phyloP scores from a whole-genome alignment of 2,113 vertebrate genomes.

The Chlorocebus sabaeus region DNA sequence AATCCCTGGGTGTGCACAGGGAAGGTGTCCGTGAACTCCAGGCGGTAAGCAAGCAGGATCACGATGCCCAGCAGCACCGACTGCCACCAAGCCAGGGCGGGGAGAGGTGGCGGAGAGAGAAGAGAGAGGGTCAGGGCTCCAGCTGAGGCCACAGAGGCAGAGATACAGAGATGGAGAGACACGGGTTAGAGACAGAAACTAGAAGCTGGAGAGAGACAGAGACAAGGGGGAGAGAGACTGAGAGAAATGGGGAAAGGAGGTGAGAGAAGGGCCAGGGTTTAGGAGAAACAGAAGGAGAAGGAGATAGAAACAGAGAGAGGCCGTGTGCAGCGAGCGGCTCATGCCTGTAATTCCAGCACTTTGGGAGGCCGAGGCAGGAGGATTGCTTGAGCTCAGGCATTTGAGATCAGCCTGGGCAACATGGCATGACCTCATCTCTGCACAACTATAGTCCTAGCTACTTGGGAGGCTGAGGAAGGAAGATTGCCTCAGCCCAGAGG shows the following conservation, averaged over 20 bases:
- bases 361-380: too few relatives aligned
- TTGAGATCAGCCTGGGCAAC: too few relatives aligned
- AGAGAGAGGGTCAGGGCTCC: conserved; percentile 14
- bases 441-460: too few relatives aligned
- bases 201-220: not conserved
- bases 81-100: conserved; percentile 72
- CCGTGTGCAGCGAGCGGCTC: not conserved
- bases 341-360: too few relatives aligned
- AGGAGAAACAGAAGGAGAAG: not conserved
- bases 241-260: not conserved
- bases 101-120: not conserved
- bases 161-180: not conserved
- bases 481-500: too few relatives aligned
- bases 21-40: conserved; percentile 95
- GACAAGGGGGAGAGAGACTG: not conserved
- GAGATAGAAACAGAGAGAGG: not conserved
- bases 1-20: conserved; percentile 93
- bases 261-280: not conserved
- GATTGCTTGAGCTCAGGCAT: too few relatives aligned
- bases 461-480: too few relatives aligned
- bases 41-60: conserved; percentile 92
- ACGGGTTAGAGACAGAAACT: not conserved
- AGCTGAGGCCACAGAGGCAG: not conserved
- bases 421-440: too few relatives aligned
- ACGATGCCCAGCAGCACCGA: conserved; percentile 92